These are phyloP conservation scores for Sinhomidia bicolor DNA, from an alignment of 2,888 invertebrate genomes.

Conservation along the genomic window DNA sequence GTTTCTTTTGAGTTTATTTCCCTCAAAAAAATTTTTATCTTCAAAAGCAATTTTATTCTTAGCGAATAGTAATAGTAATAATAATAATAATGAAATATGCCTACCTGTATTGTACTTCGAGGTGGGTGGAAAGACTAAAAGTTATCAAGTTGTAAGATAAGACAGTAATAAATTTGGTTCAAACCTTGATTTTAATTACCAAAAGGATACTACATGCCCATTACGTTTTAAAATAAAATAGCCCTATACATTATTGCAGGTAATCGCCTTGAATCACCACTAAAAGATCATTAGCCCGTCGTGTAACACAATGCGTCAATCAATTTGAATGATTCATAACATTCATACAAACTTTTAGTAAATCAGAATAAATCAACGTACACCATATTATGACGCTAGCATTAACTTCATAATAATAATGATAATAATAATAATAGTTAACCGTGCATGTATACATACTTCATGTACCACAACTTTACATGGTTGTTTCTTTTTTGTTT, in stretches of 20 bases:
- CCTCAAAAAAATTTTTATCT: not conserved
- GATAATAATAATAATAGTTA: too few relatives aligned
- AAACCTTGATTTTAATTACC: conserved; percentile 34
- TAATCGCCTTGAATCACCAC: conserved; percentile 51
- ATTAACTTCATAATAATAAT: too few relatives aligned
- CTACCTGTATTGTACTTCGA: not conserved
- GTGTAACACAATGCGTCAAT: conserved; percentile 55
- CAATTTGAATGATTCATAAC: conserved; percentile 53
- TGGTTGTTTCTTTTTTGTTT: not conserved
- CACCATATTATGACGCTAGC: too few relatives aligned
- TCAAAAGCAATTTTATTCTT: not conserved
- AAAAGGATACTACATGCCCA: not conserved
- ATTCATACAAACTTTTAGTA: not conserved
- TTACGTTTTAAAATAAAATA: conserved; percentile 21
- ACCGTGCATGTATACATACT: too few relatives aligned
- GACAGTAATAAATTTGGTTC: not conserved
- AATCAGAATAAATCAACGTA: not conserved
- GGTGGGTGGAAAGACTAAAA: too few relatives aligned
- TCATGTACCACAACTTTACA: not conserved
- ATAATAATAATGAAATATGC: not conserved
- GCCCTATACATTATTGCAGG: conserved; percentile 14
- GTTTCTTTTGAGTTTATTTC: not conserved
- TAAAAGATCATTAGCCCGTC: conserved; percentile 58
- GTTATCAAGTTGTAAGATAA: too few relatives aligned
- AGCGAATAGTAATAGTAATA: too few relatives aligned